Base-by-base conservation (phyloP, 2,113 vertebrate species). In the Corythornis madagascariensis region DNA sequence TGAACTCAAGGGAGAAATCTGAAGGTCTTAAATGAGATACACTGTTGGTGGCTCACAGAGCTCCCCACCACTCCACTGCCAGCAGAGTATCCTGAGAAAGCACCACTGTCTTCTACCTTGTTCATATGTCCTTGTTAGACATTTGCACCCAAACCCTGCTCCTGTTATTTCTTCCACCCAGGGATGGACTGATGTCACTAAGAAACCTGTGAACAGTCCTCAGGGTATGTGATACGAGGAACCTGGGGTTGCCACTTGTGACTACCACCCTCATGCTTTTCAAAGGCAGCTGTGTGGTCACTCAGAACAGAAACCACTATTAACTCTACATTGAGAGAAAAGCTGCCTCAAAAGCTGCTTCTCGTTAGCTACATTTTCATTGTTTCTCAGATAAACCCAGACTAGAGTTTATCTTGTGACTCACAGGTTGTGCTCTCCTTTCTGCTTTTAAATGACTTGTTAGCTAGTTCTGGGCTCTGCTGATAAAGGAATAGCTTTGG, bases 381-480 rank as follows among this genome's bases (percentile, higher is more conserved):
- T 91, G 81, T 88, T 87, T 82, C 89, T 74, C 48, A 63, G 95
- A 96, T 96, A 92, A 96, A 90, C 67, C 50, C 22, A 67, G 50
- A 9, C 59, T 67, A 45, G 53, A 8, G 1, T 71, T 96, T 96
- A 97, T 97, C 96, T 93, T 57, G 48, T 47, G 42, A 88, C 78
- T 53, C 76, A 60, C 92, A 93, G 66, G 61, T 88, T 93, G 75
- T 16, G 28, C n/a, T 24, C 60, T 77, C 80, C 71, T 71, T 55
- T 35, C 55, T 81, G 43, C 61, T 90, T 88, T 69, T 70, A 45
- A 89, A 84, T 75, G 61, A 25, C 81, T 91, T 13, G 47, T 67
- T 79, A 33, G 59, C 86, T 94, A 50, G 50, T 87, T 89, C 90
- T 96, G 95, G 74, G 65, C 69, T 48, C 12, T 1, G 4, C 86